A percentile compares a stretch with the other conserved stretches of the same genome.
These are phyloP conservation scores for Pheosia gnoma DNA, from an alignment of 2,888 invertebrate genomes.

Conservation along the genomic window DNA sequence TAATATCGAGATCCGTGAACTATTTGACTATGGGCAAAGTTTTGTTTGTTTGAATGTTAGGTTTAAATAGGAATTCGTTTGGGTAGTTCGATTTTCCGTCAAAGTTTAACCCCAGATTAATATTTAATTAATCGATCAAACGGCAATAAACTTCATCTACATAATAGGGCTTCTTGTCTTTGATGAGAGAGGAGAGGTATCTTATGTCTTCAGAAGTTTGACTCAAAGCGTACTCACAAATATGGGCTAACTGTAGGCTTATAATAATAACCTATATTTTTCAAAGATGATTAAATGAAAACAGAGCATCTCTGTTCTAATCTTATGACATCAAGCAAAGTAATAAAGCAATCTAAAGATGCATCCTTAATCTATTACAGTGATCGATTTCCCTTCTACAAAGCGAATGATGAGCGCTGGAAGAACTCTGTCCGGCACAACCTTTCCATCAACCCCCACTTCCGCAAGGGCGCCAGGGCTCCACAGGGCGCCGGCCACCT, in stretches of 20 bases:
- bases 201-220: too few relatives aligned
- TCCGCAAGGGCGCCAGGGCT: constrained; percentile 93
- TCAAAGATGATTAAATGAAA: too few relatives aligned
- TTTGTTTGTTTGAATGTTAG: neutral
- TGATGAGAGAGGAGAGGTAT: too few relatives aligned
- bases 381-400: constrained; percentile 94
- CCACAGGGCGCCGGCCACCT: constrained; percentile 95
- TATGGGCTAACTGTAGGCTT: too few relatives aligned
- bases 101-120: neutral
- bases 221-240: too few relatives aligned
- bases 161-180: too few relatives aligned
- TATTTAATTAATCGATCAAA: too few relatives aligned
- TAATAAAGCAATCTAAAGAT: neutral
- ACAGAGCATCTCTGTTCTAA: too few relatives aligned
- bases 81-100: neutral
- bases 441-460: constrained; percentile 95
- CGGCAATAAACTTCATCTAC: too few relatives aligned
- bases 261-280: too few relatives aligned
- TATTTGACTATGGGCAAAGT: neutral
- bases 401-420: constrained; percentile 95
- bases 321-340: neutral
- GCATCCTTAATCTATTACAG: constrained; percentile 81
- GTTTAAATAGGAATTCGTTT: neutral
- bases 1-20: neutral
- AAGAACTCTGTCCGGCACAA: constrained; percentile 96